These are phyloP conservation scores for Motacilla alba DNA, from an alignment of 2,113 vertebrate species.

Conservation along the genomic window DNA sequence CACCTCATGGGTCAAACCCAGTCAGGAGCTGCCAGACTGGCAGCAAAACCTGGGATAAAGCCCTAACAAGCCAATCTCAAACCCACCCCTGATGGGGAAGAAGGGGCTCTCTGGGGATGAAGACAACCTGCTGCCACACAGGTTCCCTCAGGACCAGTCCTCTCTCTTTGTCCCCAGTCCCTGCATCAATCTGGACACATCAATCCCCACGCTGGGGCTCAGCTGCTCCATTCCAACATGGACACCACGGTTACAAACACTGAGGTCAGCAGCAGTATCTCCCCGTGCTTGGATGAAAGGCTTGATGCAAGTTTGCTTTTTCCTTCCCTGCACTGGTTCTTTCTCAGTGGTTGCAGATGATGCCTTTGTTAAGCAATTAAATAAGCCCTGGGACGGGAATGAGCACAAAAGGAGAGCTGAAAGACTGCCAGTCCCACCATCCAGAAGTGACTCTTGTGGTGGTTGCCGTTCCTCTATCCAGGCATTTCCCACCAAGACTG, in stretches of 20 bases:
- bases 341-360: not conserved
- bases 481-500: not conserved
- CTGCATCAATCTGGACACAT: rapidly evolving
- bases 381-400: not conserved
- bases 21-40: not conserved
- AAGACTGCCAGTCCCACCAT: not conserved
- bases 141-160: not conserved
- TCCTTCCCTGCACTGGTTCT: not conserved
- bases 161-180: not conserved
- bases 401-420: not conserved
- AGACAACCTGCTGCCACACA: not conserved
- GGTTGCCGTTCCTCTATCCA: not conserved
- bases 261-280: not conserved
- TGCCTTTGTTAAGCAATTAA: not conserved
- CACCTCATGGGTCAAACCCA: rapidly evolving
- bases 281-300: not conserved
- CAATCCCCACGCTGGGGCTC: rapidly evolving
- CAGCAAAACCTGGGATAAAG: not conserved
- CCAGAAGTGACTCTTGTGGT: not conserved
- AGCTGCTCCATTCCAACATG: not conserved
- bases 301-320: not conserved
- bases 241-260: not conserved
- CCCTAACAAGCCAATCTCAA: not conserved
- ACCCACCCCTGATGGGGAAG: not conserved
- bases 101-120: not conserved